Evolutionary conservation across 2,113 vertebrate genomes (phyloP).

Genomic region (Haliaeetus leucogaster): DNA sequence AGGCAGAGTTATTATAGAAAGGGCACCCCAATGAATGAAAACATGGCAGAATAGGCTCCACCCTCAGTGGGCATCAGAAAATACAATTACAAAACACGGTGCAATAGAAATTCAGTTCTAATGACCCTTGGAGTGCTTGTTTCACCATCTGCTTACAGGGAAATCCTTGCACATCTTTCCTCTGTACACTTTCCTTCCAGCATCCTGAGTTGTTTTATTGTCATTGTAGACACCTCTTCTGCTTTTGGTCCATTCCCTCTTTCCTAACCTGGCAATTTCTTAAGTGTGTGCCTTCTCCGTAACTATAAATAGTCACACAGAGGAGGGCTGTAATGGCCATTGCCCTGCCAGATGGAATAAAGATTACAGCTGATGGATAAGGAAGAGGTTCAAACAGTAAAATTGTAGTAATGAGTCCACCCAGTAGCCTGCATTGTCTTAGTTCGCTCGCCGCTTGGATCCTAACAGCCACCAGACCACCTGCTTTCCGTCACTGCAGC

Average conservation of each 20-base stretch:
- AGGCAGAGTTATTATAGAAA: background rate
- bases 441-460: background rate
- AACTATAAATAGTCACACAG: background rate
- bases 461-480: background rate
- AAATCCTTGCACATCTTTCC: background rate
- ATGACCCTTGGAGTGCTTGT: background rate
- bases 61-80: background rate
- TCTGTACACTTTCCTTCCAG: background rate
- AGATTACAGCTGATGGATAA: background rate
- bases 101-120: background rate
- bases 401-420: background rate
- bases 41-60: background rate
- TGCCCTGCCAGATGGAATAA: slow-evolving; percentile 7
- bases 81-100: background rate
- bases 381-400: background rate
- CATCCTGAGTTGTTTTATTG: background rate
- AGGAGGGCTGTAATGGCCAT: background rate
- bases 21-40: background rate
- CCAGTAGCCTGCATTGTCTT: background rate
- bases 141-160: background rate
- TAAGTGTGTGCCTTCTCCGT: background rate
- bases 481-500: slow-evolving; percentile 18
- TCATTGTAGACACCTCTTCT: background rate
- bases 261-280: background rate
- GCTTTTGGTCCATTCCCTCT: background rate